These are phyloP conservation scores for Hymenochirus boettgeri DNA, from an alignment of 2,113 vertebrate species.

Conservation along the genomic window DNA sequence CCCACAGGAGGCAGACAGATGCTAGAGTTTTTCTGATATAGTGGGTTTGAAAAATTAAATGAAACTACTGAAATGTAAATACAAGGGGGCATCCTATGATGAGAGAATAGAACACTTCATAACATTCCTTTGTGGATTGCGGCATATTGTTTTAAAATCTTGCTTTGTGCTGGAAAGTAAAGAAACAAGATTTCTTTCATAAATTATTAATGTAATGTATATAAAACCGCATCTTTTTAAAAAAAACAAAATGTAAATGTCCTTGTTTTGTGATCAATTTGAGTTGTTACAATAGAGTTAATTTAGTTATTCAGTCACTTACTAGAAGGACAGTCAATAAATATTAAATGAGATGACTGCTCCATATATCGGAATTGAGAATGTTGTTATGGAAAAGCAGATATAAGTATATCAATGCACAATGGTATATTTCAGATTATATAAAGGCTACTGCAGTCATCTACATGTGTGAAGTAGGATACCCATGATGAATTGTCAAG, in stretches of 20 bases:
- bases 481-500: not conserved
- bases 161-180: too few species aligned
- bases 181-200: too few species aligned
- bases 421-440: conserved; percentile 9
- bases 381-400: not conserved
- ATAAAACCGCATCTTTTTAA: not conserved
- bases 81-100: too few species aligned
- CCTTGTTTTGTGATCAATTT: not conserved
- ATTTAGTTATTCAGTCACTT: conserved; percentile 13
- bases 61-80: too few species aligned
- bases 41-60: too few species aligned
- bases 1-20: too few species aligned
- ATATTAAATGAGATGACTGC: conserved; percentile 32
- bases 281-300: not conserved
- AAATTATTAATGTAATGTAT: not conserved
- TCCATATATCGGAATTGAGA: not conserved
- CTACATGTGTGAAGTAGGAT: not conserved
- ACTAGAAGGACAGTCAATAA: conserved; percentile 23
- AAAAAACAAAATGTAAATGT: not conserved
- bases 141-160: too few species aligned
- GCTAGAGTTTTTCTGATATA: too few species aligned
- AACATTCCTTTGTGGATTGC: too few species aligned
- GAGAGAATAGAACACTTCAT: too few species aligned
- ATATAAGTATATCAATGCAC: not conserved
- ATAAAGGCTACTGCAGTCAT: not conserved